Base-by-base conservation (phyloP, 2,888 invertebrate species). In the Melanchra persicariae region DNA sequence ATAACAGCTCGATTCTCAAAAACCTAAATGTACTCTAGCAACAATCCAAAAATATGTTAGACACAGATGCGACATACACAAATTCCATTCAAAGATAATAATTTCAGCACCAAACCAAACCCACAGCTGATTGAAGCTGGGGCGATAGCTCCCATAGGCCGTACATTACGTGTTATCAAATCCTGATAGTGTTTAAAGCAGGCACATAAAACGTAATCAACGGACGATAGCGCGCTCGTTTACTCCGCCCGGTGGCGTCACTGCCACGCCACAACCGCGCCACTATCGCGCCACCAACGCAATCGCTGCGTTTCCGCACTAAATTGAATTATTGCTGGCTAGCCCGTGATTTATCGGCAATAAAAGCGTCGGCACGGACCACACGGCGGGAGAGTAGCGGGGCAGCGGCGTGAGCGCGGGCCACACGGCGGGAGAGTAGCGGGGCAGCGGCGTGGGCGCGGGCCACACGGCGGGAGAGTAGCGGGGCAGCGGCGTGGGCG, bases 311-410 rank as follows among this genome's bases (percentile, higher is more conserved):
- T 71, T 70, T 70, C 73, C 67, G 47, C 57, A 75, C 68, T 71
- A 63, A 75, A 81, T 74, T 71, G 70, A 81, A 78, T 75, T 55
- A 71, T 67, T 66, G 69, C 66, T 34, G 60, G 59, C 58, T 58
- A 52, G 40, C 40, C 37, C 45, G 63, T 45, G 60, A 79, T 74
- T 71, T 70, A 77, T 68, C 30, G 62, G 17, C 45, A 34, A 59
- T 74, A 60, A 54, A 71, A 57, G 7, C 52, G 19, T 55, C 30
- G 47, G 34, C 22, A 19, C n/a, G 52, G 40, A 62, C 54, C 55
- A 1, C 51, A 30, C 52, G 22, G 26, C 58, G 43, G 26, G 59
- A 45, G 54, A 19, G 12, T 10, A 3, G 55, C 67, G 30, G 26
- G 43, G 43, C 43, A 4, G 47, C 66, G n/a, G n/a, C n/a, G n/a